phyloP scores from a whole-genome alignment of 2,797 vertebrate genomes.

The Synaphobranchus kaupii region DNA sequence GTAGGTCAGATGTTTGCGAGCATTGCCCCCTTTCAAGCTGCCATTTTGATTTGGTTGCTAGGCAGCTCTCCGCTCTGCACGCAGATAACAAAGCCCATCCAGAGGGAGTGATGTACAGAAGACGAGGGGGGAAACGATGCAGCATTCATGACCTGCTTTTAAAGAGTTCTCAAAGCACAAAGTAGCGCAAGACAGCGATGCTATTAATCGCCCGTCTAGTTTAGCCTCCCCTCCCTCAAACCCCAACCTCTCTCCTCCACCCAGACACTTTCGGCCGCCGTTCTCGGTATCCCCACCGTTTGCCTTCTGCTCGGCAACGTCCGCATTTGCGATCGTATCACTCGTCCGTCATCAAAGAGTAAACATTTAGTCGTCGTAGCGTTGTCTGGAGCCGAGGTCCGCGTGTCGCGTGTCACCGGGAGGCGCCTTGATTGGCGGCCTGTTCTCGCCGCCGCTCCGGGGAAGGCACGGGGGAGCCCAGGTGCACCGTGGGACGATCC shows the following conservation, averaged over 20 bases:
- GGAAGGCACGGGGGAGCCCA: not conserved
- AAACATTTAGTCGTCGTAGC: not conserved
- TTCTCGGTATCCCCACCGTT: not conserved
- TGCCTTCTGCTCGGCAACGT: not conserved
- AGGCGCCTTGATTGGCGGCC: conserved; percentile 18
- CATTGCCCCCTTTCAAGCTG: conserved; percentile 30
- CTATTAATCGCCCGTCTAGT: not conserved
- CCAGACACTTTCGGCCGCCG: not conserved
- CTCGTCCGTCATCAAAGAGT: conserved; percentile 4
- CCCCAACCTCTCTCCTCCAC: not conserved
- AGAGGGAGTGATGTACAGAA: conserved; percentile 44
- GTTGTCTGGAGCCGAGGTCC: not conserved
- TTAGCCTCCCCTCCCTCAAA: not conserved
- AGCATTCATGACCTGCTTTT: conserved; percentile 48
- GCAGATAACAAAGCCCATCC: conserved; percentile 36
- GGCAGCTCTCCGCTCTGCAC: conserved; percentile 27
- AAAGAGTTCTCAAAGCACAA: conserved; percentile 34
- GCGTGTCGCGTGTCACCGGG: not conserved
- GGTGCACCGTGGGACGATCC: not conserved
- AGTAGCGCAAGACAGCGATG: conserved; percentile 19
- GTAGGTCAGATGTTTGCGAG: conserved; percentile 41
- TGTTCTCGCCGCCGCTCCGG: not conserved
- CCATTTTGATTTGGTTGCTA: conserved; percentile 40
- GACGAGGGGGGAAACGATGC: conserved; percentile 41
- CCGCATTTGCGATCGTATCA: not conserved